Base-by-base conservation (phyloP, 2,888 invertebrate species). In the Argynnis bischoffii region DNA sequence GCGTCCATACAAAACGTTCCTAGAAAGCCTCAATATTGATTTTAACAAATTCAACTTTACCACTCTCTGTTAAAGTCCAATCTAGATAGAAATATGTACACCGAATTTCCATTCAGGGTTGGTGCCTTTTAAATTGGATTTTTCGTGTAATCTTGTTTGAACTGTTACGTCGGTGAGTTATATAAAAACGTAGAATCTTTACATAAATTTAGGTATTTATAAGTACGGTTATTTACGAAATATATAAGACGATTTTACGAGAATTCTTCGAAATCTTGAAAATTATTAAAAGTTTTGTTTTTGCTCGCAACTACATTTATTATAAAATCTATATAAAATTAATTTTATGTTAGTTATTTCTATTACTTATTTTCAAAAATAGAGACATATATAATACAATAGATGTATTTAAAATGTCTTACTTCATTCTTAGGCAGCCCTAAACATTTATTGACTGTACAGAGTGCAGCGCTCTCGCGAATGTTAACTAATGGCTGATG, bases 1-100 rank as follows among this genome's bases (percentile, higher is more conserved):
- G 72, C 81, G 81, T 82, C 83, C 81, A 88, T 86, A 84, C 86
- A 78, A 85, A 88, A 85, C 83, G 80, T 83, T 84, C 82, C 82
- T 81, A 77, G 75, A 78, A 83, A 86, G 81, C 84, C 81, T 85
- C 75, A 71, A 64, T 54, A 66, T 71, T 74, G 71, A 51, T 54
- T 70, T 66, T 75, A 73, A 74, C 71, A 86, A 87, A 86, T 78
- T 80, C 77, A 79, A 75, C 87, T 81, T 82, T 88, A 75, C 73
- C 21, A 47, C 54, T 69, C 70, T 64, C 64, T 67, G 67, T 77
- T 84, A 85, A 74, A 80, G 83, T 76, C 76, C 77, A 83, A 81
- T 81, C 76, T 79, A 69, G 74, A 77, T 79, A 81, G 80, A 77
- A 74, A 73, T 71, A 70, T 55, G 66, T 63, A 61, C 59, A 59